Evolutionary conservation across 1,140 invertebrate genomes (phyloP), one percentile per base, ranked within the genome.

Genomic region (Phthorimaea operculella): DNA sequence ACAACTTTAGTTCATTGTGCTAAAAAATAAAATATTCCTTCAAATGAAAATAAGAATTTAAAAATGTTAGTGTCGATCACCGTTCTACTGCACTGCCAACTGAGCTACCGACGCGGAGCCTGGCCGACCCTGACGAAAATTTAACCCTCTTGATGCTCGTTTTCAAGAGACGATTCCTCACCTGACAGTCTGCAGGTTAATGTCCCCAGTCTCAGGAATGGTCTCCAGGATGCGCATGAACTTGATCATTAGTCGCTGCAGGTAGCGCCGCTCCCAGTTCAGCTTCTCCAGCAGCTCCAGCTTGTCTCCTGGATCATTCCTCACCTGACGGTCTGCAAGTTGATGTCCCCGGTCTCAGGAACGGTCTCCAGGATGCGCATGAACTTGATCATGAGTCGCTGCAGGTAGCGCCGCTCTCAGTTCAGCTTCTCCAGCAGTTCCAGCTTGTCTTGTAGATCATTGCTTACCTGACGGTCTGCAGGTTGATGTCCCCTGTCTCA

Each of bases 301-400:
- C 52, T 89, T 87, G 69, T 97, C 94, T 70, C 92, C n/a, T n/a
- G n/a, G n/a, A n/a, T n/a, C n/a, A 16, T 47, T 11, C 11, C 63
- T 66, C 44, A 87, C 85, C 83, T 83, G 33, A 90, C 85, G 55
- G 88, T 87, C 68, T 89, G 83, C 8, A 71, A 51, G 53, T 88
- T 78, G 2, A 90, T 63, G 17, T 86, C 88, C 74, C 90, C 93
- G 70, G 89, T 87, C 45, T 87, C 75, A 0, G 91, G 87, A 68
- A 99, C 91, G 9, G 87, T 87, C 72, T 95, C 92, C 36, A 99
- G 80, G 58, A 96, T 89, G 15, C 85, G 82, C 72, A 98, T 91
- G 82, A 99, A 99, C 78, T 97, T 96, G 16, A 96, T 88, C 82
- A 99, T 96, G 12, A 99, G 87, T 59, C 90, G 90, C 70, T 93